Conservation (phyloP, 2,113 vertebrate genomes). For the Varanus salvator region DNA sequence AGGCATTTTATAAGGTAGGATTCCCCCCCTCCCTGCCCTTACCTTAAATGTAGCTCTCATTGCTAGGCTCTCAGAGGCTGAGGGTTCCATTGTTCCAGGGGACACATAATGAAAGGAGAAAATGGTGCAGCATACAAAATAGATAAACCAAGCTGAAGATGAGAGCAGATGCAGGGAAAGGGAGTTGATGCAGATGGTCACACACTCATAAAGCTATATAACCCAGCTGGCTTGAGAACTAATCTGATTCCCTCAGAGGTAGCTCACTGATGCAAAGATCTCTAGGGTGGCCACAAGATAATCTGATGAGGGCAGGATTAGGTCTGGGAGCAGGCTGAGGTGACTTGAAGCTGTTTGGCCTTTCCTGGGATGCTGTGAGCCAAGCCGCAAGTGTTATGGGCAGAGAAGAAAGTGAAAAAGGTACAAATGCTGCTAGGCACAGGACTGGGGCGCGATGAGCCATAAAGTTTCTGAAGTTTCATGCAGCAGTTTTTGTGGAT, state of each 20-base stretch:
- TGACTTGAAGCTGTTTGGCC: not conserved
- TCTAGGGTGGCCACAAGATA: not conserved
- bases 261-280: not conserved
- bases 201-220: not conserved
- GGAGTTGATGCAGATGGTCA: not conserved
- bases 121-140: slow-evolving; percentile 21
- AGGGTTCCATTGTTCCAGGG: slow-evolving; percentile 60
- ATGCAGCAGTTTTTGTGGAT: not conserved
- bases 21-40: slow-evolving; percentile 47
- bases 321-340: not conserved
- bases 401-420: not conserved
- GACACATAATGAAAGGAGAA: slow-evolving; percentile 53
- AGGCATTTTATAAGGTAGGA: slow-evolving; percentile 67
- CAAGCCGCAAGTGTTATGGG: not conserved
- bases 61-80: slow-evolving; percentile 59
- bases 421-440: not conserved
- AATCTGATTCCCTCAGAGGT: not conserved
- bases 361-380: not conserved
- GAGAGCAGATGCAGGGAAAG: not conserved
- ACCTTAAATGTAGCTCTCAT: slow-evolving; percentile 66
- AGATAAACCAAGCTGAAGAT: not conserved
- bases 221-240: not conserved
- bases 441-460: not conserved
- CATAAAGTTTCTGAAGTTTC: not conserved
- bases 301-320: not conserved